phyloP scores from a whole-genome alignment of 2,797 vertebrate species.

The Scolopax rusticola region DNA sequence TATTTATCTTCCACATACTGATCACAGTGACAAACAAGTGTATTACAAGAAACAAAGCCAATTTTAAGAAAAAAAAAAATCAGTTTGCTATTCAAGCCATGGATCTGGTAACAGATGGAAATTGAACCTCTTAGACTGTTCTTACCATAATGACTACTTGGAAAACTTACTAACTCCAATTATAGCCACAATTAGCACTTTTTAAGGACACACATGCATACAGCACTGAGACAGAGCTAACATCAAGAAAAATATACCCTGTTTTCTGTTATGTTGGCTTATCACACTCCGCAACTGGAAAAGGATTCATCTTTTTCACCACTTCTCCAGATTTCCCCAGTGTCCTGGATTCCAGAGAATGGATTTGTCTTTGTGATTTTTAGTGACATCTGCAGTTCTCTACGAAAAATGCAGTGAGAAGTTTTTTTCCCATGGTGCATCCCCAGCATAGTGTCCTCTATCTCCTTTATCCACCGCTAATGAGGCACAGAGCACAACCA shows the following conservation, averaged over 20 bases:
- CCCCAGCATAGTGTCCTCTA: not conserved
- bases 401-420: slow-evolving; percentile 39
- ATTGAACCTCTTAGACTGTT: slow-evolving; percentile 50
- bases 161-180: slow-evolving; percentile 53
- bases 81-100: slow-evolving; percentile 17
- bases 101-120: slow-evolving; percentile 63
- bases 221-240: slow-evolving; percentile 33
- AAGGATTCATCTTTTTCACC: not conserved
- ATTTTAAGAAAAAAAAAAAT: slow-evolving; percentile 4
- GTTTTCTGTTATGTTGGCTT: not conserved
- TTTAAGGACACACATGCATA: slow-evolving; percentile 15
- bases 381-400: slow-evolving; percentile 72
- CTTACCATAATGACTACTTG: slow-evolving; percentile 52
- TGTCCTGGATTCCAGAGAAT: not conserved
- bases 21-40: slow-evolving; percentile 14
- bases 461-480: not conserved
- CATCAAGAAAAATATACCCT: not conserved
- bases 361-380: slow-evolving; percentile 43
- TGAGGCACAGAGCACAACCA: not conserved
- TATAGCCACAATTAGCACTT: slow-evolving; percentile 63
- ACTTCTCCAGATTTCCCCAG: not conserved
- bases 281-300: slow-evolving; percentile 1
- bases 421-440: not conserved
- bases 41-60: slow-evolving; percentile 36
- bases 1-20: not conserved